Conservation (phyloP, 2,888 invertebrate genomes). For the Macrophya alboannulata region DNA sequence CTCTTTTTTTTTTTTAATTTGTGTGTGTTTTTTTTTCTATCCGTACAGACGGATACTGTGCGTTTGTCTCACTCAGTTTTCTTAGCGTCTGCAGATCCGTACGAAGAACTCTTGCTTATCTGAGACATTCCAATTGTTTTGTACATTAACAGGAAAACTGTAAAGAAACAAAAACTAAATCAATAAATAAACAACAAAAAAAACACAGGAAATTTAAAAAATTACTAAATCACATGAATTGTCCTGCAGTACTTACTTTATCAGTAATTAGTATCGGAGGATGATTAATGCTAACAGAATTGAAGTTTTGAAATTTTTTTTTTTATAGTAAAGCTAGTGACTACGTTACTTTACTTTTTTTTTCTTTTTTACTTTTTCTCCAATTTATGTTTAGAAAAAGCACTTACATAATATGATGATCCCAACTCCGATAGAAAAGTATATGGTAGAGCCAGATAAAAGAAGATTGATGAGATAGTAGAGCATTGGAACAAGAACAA, state of each 20-base stretch:
- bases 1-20: conserved; percentile 51
- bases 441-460: conserved; percentile 87
- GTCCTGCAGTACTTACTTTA: conserved; percentile 34
- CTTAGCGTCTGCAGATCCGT: conserved; percentile 86
- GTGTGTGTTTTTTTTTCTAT: conserved; percentile 24
- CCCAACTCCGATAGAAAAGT: conserved; percentile 86
- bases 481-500: conserved; percentile 87
- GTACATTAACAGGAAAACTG: conserved; percentile 90
- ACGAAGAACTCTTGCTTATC: conserved; percentile 92
- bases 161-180: too few relatives aligned
- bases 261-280: neutral
- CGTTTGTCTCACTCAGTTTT: conserved; percentile 73
- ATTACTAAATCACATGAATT: conserved; percentile 60
- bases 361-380: neutral
- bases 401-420: conserved; percentile 91
- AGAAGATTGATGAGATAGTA: conserved; percentile 86
- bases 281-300: neutral
- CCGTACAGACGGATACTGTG: neutral
- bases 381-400: neutral
- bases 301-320: neutral
- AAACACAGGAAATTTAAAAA: neutral
- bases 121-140: conserved; percentile 92
- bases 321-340: too few relatives aligned
- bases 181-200: conserved; percentile 62
- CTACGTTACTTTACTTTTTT: neutral